These are phyloP conservation scores for Melieria omissa DNA, from an alignment of 2,888 invertebrate species.

Conservation along the genomic window DNA sequence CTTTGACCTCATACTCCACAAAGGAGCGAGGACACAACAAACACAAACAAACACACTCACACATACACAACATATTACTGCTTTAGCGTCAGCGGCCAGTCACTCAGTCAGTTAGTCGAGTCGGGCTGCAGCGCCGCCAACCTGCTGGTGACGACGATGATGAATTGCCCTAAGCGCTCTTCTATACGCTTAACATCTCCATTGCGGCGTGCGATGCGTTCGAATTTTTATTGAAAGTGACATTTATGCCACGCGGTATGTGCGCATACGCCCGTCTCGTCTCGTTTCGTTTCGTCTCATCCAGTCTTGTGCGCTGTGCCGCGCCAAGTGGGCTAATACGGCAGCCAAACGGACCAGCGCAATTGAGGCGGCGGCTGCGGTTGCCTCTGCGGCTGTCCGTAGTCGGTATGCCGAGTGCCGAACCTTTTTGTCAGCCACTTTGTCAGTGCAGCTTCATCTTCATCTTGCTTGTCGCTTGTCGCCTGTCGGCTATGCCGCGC, in stretches of 20 bases:
- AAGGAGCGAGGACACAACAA: background rate
- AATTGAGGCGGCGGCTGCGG: too few relatives aligned
- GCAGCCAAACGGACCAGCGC: too few relatives aligned
- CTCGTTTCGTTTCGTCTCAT: too few relatives aligned
- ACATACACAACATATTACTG: background rate
- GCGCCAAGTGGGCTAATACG: too few relatives aligned
- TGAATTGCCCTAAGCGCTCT: slow-evolving; percentile 53
- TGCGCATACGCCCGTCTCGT: too few relatives aligned
- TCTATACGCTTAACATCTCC: slow-evolving; percentile 12
- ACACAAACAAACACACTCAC: slow-evolving; percentile 5
- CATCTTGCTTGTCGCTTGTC: background rate
- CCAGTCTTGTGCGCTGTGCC: too few relatives aligned
- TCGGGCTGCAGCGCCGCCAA: slow-evolving; percentile 23
- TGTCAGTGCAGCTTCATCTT: slow-evolving; percentile 32
- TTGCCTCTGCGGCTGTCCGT: too few relatives aligned
- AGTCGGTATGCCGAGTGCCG: background rate
- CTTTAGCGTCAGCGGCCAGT: background rate
- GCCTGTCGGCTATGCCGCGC: background rate
- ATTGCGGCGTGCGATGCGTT: slow-evolving; percentile 6
- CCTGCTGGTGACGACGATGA: slow-evolving; percentile 55
- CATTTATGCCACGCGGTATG: slow-evolving; percentile 57
- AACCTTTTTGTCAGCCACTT: slow-evolving; percentile 33
- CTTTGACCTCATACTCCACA: slow-evolving; percentile 52
- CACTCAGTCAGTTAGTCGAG: slow-evolving; percentile 4
- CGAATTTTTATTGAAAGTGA: slow-evolving; percentile 58